These are phyloP conservation scores for Troilus luridus DNA, from an alignment of 2,888 invertebrate species.

Conservation along the genomic window DNA sequence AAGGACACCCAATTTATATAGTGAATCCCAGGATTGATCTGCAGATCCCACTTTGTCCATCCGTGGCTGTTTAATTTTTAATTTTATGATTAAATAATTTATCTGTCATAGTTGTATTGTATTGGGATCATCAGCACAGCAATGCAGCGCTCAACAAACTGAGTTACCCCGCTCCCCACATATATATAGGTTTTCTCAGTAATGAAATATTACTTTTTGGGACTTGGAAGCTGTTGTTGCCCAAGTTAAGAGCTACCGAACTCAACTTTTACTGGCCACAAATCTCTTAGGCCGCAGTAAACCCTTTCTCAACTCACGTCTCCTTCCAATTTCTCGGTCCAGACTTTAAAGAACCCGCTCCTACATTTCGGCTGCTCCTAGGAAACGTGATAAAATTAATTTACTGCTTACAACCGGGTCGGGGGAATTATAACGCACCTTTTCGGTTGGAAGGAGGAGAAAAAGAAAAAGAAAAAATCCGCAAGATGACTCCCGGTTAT, in stretches of 20 bases:
- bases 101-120: too few relatives aligned
- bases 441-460: not conserved
- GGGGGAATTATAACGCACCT: not conserved
- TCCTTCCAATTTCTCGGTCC: not conserved
- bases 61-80: too few relatives aligned
- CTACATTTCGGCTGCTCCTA: constrained; percentile 33
- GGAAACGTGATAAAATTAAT: constrained; percentile 55
- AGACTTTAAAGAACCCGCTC: not conserved
- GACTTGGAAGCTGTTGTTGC: not conserved
- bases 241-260: constrained; percentile 4
- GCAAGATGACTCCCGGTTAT: constrained; percentile 13
- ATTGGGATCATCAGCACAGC: too few relatives aligned
- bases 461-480: not conserved
- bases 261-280: constrained; percentile 41
- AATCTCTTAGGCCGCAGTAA: constrained; percentile 11
- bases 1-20: too few relatives aligned
- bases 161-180: not conserved
- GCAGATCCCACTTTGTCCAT: too few relatives aligned
- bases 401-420: constrained; percentile 39
- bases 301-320: not conserved
- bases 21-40: too few relatives aligned
- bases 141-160: too few relatives aligned
- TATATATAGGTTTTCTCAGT: not conserved
- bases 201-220: not conserved
- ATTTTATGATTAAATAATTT: too few relatives aligned